phyloP scores from a whole-genome alignment of 2,113 vertebrate genomes.

The Hiodon alosoides region DNA sequence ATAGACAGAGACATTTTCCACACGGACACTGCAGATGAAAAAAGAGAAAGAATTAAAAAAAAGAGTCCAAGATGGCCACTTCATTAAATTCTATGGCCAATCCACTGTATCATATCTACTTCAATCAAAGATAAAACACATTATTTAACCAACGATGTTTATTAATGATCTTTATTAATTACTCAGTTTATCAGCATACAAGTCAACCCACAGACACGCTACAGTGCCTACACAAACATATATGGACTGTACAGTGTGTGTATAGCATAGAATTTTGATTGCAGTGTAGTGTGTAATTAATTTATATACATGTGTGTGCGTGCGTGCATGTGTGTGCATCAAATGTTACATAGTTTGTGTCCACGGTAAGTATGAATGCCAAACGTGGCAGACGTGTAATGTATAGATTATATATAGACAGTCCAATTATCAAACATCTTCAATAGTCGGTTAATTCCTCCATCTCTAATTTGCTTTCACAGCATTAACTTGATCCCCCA shows the following conservation, averaged over 20 bases:
- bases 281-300: conserved; percentile 50
- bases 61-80: not conserved
- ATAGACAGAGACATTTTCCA: conserved; percentile 3
- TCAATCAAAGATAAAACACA: conserved; percentile 25
- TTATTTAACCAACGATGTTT: conserved; percentile 62
- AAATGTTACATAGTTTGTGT: conserved; percentile 37
- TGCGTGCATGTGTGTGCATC: conserved; percentile 40
- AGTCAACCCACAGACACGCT: conserved; percentile 69
- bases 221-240: conserved; percentile 68
- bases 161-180: conserved; percentile 64
- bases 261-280: conserved; percentile 33
- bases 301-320: conserved; percentile 51
- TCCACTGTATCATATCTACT: not conserved
- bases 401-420: conserved; percentile 57
- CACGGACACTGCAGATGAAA: not conserved
- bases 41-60: not conserved
- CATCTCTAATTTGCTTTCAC: conserved; percentile 53
- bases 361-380: conserved; percentile 24
- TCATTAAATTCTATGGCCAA: not conserved
- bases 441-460: conserved; percentile 42
- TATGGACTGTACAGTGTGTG: conserved; percentile 66
- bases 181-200: conserved; percentile 70
- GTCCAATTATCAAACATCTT: conserved; percentile 63
- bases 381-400: conserved; percentile 31
- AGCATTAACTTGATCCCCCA: conserved; percentile 43